Conservation (phyloP, 2,888 invertebrate genomes). For the Drosophila subquinaria region DNA sequence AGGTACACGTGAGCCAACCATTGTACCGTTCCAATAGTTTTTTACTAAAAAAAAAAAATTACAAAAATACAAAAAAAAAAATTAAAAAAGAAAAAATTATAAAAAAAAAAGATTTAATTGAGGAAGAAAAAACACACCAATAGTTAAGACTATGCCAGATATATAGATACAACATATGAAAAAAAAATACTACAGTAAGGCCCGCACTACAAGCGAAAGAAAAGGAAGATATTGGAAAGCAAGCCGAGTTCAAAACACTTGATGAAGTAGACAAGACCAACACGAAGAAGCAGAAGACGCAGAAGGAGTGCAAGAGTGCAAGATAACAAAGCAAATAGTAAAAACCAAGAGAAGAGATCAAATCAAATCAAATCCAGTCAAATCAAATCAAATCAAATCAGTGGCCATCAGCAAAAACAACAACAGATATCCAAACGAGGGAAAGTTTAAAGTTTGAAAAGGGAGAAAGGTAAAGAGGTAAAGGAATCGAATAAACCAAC, state of each 20-base stretch:
- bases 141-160: constrained; percentile 59
- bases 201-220: constrained; percentile 40
- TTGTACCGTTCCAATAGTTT: constrained; percentile 63
- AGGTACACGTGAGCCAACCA: constrained; percentile 94
- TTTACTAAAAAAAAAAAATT: constrained; percentile 63
- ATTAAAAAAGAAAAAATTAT: constrained; percentile 38
- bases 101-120: constrained; percentile 36
- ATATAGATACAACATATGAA: constrained; percentile 46
- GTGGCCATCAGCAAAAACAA: constrained; percentile 10
- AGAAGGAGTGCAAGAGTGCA: neutral
- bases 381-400: neutral
- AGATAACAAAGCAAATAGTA: neutral
- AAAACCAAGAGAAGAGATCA: neutral
- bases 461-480: neutral
- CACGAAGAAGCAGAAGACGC: neutral
- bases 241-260: constrained; percentile 2
- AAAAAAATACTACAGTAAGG: constrained; percentile 38
- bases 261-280: neutral
- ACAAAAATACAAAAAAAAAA: constrained; percentile 56
- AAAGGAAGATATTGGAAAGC: constrained; percentile 15
- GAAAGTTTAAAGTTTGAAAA: neutral
- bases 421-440: neutral
- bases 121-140: constrained; percentile 40
- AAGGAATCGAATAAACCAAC: constrained; percentile 9
- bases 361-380: neutral